These are phyloP conservation scores for Baronia brevicornis DNA, from an alignment of 2,888 invertebrate species.

Conservation along the genomic window DNA sequence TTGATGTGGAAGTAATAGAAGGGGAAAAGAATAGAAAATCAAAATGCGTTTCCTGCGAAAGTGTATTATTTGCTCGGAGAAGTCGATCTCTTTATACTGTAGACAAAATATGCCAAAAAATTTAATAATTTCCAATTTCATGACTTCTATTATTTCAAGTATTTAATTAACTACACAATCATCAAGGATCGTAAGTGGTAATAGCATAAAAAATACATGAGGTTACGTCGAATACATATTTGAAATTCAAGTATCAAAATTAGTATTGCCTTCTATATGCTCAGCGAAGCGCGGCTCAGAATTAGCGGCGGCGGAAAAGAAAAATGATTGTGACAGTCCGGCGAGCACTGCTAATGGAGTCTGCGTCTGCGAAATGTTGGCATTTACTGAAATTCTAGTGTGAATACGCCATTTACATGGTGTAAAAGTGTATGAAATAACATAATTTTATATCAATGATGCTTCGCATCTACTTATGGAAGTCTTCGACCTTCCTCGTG, in stretches of 20 bases:
- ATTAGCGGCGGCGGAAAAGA: slow-evolving; percentile 74
- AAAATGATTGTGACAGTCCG: slow-evolving; percentile 76
- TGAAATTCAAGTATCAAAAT: slow-evolving; percentile 41
- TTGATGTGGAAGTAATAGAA: too few species aligned
- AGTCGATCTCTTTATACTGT: neutral
- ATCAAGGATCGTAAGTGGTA: too few species aligned
- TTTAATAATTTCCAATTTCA: slow-evolving; percentile 2
- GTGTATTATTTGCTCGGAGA: too few species aligned
- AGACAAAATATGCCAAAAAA: too few species aligned
- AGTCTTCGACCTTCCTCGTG: too few species aligned
- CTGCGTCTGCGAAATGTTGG: slow-evolving; percentile 67
- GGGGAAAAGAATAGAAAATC: too few species aligned
- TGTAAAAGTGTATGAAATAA: slow-evolving; percentile 8
- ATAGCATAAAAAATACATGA: too few species aligned
- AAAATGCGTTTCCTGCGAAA: too few species aligned
- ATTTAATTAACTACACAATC: slow-evolving; percentile 1
- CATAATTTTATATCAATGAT: neutral
- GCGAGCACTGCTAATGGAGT: slow-evolving; percentile 73
- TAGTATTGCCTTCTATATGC: slow-evolving; percentile 28
- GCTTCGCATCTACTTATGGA: too few species aligned
- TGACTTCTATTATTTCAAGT: slow-evolving; percentile 1
- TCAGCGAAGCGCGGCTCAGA: slow-evolving; percentile 68
- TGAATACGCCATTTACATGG: slow-evolving; percentile 20
- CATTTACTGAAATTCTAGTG: slow-evolving; percentile 46
- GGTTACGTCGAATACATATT: too few species aligned